These are phyloP conservation scores for Marmota flaviventris DNA, from an alignment of 2,113 vertebrate genomes.

Conservation along the genomic window DNA sequence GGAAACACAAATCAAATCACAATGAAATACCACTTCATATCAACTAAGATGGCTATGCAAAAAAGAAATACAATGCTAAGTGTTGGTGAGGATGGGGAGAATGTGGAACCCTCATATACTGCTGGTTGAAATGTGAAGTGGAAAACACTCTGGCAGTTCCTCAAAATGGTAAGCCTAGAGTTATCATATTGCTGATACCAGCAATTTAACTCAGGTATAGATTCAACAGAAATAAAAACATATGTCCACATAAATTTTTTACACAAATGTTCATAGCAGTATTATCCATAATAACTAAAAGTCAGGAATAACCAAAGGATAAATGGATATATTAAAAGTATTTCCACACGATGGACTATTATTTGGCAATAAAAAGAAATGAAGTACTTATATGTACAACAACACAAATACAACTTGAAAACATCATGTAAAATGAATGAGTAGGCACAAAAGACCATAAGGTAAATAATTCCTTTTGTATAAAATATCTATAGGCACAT, in stretches of 20 bases:
- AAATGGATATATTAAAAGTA: background rate
- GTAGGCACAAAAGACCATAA: background rate
- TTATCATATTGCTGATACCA: background rate
- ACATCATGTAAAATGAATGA: background rate
- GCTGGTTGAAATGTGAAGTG: background rate
- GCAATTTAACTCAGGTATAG: background rate
- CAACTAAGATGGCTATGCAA: background rate
- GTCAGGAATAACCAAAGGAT: slow-evolving; percentile 17
- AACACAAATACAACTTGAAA: slow-evolving; percentile 6
- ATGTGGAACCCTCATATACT: background rate
- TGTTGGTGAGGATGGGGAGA: background rate
- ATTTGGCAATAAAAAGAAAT: slow-evolving; percentile 35
- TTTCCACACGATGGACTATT: background rate
- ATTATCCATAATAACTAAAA: background rate
- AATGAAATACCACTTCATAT: background rate
- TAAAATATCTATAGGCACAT: background rate
- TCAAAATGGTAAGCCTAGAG: background rate
- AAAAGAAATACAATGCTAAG: background rate
- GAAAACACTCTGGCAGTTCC: background rate
- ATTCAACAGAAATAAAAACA: background rate
- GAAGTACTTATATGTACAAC: background rate
- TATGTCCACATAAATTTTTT: background rate
- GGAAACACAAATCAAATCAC: slow-evolving; percentile 35
- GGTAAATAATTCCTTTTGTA: background rate
- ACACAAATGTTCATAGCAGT: background rate